These are phyloP conservation scores for Anorthoa munda DNA, from an alignment of 2,888 invertebrate genomes.

Conservation along the genomic window DNA sequence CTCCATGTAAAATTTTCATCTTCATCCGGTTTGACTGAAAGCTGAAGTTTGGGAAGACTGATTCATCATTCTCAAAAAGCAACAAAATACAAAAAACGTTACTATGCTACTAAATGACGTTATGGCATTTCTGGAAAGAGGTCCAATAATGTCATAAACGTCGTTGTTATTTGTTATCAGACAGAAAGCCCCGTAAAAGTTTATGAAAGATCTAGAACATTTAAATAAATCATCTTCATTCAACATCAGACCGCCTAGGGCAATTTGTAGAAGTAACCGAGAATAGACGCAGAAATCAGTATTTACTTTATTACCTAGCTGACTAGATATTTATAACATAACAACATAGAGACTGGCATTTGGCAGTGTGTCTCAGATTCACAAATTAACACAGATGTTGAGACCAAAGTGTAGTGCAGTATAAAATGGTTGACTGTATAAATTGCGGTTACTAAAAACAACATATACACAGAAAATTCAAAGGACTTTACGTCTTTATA, in stretches of 20 bases:
- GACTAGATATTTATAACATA: conserved; percentile 10
- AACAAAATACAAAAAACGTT: background rate
- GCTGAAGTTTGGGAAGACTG: no score
- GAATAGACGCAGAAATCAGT: background rate
- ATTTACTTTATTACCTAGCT: conserved; percentile 6
- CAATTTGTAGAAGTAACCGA: background rate
- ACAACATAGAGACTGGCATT: conserved; percentile 5
- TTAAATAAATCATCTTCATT: conserved; percentile 31
- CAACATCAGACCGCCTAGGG: background rate
- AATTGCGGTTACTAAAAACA: conserved; percentile 25
- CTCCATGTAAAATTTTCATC: no score
- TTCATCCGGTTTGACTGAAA: no score
- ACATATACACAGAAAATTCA: conserved; percentile 27
- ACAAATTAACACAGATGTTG: conserved; percentile 18
- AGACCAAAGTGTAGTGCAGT: background rate
- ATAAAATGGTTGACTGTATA: conserved; percentile 10
- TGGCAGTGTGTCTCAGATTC: conserved; percentile 25
- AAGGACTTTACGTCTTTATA: conserved; percentile 28
- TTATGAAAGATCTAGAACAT: conserved; percentile 14
- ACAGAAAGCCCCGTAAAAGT: background rate
- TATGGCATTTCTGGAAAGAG: background rate
- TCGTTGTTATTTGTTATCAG: background rate
- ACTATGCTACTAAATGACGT: background rate
- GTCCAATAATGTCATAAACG: background rate
- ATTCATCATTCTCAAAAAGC: no score